phyloP scores from a whole-genome alignment of 92 coral and sea anemone species.

The Siderastrea siderea region DNA sequence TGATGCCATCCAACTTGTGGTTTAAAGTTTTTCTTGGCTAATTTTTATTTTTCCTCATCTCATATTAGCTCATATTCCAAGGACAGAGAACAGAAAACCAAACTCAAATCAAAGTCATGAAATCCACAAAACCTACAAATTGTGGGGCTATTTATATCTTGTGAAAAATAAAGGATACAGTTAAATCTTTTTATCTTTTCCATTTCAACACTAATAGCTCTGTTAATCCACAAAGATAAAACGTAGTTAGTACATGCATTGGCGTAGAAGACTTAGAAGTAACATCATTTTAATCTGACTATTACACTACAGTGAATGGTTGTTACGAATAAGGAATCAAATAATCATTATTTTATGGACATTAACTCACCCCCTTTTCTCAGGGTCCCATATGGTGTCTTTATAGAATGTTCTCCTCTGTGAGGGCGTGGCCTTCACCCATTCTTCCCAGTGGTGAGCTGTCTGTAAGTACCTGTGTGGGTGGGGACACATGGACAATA shows the following conservation, averaged over 20 bases:
- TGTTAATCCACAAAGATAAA: constrained; percentile 21
- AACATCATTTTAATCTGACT: too few relatives aligned
- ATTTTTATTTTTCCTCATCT: background rate
- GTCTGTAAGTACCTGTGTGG: constrained; percentile 70
- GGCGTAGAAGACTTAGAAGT: too few relatives aligned
- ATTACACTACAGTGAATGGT: too few relatives aligned
- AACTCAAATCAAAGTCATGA: too few relatives aligned
- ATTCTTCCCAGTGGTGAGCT: constrained; percentile 80
- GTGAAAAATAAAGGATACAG: constrained; percentile 70
- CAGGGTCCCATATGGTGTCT: constrained; percentile 79
- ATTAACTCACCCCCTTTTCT: constrained; percentile 57
- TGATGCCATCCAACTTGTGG: too few relatives aligned
- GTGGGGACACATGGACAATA: background rate
- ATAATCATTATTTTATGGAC: too few relatives aligned
- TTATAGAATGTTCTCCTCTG: constrained; percentile 73
- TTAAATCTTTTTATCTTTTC: constrained; percentile 75
- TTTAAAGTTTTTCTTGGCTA: background rate
- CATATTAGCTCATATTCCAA: too few relatives aligned
- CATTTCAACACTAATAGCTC: constrained; percentile 66
- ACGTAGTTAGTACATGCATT: background rate
- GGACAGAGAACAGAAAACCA: too few relatives aligned
- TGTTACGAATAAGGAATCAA: too few relatives aligned
- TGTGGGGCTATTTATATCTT: too few relatives aligned
- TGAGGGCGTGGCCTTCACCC: constrained; percentile 72
- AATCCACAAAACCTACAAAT: too few relatives aligned